A percentile compares a stretch with the other conserved stretches of the same genome.
These are phyloP conservation scores for Trichopoda pennipes DNA, from an alignment of 2,888 invertebrate species.

Conservation along the genomic window DNA sequence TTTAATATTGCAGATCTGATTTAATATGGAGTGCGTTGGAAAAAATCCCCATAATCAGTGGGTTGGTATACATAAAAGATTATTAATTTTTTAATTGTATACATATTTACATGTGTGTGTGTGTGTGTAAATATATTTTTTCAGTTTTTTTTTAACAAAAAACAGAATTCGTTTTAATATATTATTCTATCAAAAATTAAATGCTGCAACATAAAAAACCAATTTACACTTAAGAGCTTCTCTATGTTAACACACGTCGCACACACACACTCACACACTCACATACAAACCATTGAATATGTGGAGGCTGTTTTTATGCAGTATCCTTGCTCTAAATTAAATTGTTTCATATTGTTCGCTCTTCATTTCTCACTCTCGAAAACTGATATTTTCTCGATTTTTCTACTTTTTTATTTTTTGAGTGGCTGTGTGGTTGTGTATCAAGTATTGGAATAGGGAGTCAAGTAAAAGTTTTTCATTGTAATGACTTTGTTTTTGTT, in stretches of 20 bases:
- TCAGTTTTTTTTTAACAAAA: too few relatives aligned
- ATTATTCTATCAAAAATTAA: conserved; percentile 28
- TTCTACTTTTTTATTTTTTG: conserved; percentile 12
- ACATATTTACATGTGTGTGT: too few relatives aligned
- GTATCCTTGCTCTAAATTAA: conserved; percentile 67
- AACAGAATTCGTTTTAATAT: background rate
- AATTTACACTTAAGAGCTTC: conserved; percentile 42
- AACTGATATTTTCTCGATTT: conserved; percentile 22
- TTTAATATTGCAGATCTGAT: background rate
- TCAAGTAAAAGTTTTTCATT: conserved; percentile 63
- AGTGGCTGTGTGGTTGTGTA: conserved; percentile 1
- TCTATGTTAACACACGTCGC: background rate
- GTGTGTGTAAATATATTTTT: too few relatives aligned
- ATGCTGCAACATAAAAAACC: conserved; percentile 18
- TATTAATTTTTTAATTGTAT: too few relatives aligned
- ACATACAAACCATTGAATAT: conserved; percentile 5
- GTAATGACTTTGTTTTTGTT: conserved; percentile 41
- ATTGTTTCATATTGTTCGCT: conserved; percentile 40
- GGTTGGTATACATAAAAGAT: too few relatives aligned
- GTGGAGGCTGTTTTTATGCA: conserved; percentile 39
- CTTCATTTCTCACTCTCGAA: conserved; percentile 34
- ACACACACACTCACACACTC: background rate
- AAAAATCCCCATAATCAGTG: too few relatives aligned
- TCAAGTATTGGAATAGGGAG: conserved; percentile 29
- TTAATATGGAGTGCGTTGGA: too few relatives aligned